A percentile compares a stretch with the other conserved stretches of the same genome.
Evolutionary conservation across 2,888 invertebrate genomes (phyloP).

Genomic region (Agapostemon virescens): DNA sequence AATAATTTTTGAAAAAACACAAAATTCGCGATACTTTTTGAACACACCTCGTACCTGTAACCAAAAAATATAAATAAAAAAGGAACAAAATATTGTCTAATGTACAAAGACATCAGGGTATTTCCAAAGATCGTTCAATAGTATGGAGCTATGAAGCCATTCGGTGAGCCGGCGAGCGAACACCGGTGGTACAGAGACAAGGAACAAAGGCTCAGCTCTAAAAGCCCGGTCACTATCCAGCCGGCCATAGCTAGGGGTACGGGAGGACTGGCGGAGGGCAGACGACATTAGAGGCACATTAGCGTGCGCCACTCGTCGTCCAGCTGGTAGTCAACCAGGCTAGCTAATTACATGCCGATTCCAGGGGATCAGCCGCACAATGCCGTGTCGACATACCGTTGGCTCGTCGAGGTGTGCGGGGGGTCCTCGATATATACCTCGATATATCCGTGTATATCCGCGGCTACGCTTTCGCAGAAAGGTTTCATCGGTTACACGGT

Average conservation of each 20-base stretch:
- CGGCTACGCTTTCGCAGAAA: slow-evolving; percentile 56
- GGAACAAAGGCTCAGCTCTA: slow-evolving; percentile 44
- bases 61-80: too few species aligned
- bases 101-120: background rate
- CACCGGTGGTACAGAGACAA: slow-evolving; percentile 23
- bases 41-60: too few species aligned
- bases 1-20: too few species aligned
- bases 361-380: slow-evolving; percentile 69
- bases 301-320: slow-evolving; percentile 75
- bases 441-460: slow-evolving; percentile 36
- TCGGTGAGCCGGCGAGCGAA: background rate
- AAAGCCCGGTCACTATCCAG: slow-evolving; percentile 34
- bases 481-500: slow-evolving; percentile 64
- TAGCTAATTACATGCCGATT: slow-evolving; percentile 76
- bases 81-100: too few species aligned
- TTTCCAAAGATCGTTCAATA: background rate
- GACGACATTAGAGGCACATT: slow-evolving; percentile 78
- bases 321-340: slow-evolving; percentile 74
- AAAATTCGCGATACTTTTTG: too few species aligned
- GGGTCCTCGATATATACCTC: slow-evolving; percentile 47
- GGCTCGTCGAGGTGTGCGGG: slow-evolving; percentile 49
- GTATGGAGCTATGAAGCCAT: background rate
- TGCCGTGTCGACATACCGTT: slow-evolving; percentile 60
- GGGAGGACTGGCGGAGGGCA: slow-evolving; percentile 27
- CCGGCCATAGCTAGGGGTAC: background rate